Conservation (phyloP, 2,797 vertebrate genomes). For the Notamacropus eugenii region DNA sequence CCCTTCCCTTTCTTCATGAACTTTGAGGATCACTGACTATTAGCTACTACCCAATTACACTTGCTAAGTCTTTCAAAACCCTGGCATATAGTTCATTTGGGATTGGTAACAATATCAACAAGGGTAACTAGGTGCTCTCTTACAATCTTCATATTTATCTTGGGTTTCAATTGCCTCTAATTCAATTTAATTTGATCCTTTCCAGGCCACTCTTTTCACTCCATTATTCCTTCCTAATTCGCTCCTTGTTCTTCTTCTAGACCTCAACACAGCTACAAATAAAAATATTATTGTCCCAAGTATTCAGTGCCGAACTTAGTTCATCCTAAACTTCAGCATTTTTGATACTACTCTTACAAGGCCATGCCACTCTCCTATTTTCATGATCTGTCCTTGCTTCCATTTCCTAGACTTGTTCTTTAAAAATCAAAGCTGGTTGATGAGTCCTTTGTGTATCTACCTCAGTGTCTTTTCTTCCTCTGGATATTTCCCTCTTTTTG, state of each 20-base stretch:
- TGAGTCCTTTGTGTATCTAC: neutral
- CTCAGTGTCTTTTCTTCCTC: neutral
- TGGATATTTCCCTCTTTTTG: neutral
- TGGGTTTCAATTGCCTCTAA: neutral
- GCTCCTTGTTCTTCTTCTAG: neutral
- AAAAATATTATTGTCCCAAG: neutral
- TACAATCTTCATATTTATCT: neutral
- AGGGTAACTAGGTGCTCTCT: neutral
- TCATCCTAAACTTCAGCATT: neutral
- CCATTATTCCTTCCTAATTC: neutral
- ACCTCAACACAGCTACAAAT: neutral
- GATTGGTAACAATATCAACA: neutral
- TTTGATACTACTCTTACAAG: neutral
- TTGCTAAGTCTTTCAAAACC: neutral
- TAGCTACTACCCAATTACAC: neutral
- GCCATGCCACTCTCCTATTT: neutral
- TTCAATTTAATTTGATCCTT: neutral
- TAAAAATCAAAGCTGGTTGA: neutral
- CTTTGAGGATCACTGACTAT: neutral
- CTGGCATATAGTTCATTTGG: neutral
- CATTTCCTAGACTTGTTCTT: neutral
- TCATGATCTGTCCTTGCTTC: neutral
- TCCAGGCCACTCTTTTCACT: neutral
- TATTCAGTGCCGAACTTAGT: neutral
- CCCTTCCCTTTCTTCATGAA: neutral